phyloP scores from a whole-genome alignment of 2,113 vertebrate genomes.

The Gallinago jamesoni region DNA sequence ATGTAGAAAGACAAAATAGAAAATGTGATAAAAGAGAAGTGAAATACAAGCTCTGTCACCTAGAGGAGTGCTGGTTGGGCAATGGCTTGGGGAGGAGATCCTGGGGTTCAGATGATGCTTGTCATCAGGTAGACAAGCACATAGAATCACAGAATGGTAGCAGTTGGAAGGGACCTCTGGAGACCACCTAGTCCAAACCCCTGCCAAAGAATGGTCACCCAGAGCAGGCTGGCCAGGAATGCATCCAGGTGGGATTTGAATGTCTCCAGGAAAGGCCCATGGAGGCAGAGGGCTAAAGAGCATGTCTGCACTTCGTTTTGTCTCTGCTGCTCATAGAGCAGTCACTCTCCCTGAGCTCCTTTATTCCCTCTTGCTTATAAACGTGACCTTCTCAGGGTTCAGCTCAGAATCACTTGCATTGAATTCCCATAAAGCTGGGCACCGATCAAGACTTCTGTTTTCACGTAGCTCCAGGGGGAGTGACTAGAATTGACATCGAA shows the following conservation, averaged over 20 bases:
- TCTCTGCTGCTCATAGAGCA: neutral
- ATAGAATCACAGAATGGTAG: too few species aligned
- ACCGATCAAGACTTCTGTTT: neutral
- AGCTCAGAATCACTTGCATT: neutral
- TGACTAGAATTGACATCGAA: slow-evolving; percentile 8
- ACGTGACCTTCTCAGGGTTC: neutral
- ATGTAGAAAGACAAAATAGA: neutral
- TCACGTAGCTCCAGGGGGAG: neutral
- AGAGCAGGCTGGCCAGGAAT: too few species aligned
- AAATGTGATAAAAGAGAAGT: neutral
- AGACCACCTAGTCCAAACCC: too few species aligned
- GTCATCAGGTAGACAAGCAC: neutral
- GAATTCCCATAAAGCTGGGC: slow-evolving; percentile 2
- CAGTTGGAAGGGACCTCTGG: too few species aligned
- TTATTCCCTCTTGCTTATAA: neutral
- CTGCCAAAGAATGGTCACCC: too few species aligned
- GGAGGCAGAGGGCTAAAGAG: rapidly evolving
- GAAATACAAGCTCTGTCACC: neutral
- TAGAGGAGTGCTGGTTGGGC: neutral
- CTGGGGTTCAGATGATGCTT: neutral
- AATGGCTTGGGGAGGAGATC: neutral
- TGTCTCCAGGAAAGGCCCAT: too few species aligned
- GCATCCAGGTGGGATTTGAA: too few species aligned
- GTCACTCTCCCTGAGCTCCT: neutral
- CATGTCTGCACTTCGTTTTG: rapidly evolving